Evolutionary conservation across 2,888 invertebrate species (phyloP), one percentile per base, ranked within the genome.

Genomic region (Amblyjoppa fuscipennis): DNA sequence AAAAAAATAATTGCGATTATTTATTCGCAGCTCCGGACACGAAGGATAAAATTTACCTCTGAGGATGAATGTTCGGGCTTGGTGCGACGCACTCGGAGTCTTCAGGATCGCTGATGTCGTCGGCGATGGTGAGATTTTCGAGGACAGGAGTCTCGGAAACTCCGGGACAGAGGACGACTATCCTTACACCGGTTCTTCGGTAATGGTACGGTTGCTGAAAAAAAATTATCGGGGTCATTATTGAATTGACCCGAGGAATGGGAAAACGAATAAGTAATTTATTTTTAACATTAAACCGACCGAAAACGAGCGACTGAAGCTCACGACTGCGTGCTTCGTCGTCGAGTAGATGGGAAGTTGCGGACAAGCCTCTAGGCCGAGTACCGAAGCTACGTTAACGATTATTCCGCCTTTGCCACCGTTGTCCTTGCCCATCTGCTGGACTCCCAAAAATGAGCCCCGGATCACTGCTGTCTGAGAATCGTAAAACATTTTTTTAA

Each of bases 341-440:
- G 96, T 95, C 34, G 95, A 95, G 90, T 96, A 96, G n/a, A 95
- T 93, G 0, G 96, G 96, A 20, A 95, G 90, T 41, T 94, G 95
- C 38, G 95, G 95, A 56, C 95, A 93, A 0, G 95, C 93, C 88
- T 94, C 94, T 66, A 95, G 94, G 0, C 96, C 96, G 83, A 95
- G 95, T 31, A 96, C 95, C 0, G 96, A 96, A 0, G 96, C 95
- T 31, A 96, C 94, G 91, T 97, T 97, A n/a, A 97, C 94, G 69
- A 97, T 95, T 0, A 95, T 95, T 0, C 96, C 96, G 11, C 96
- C 96, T 53, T 91, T 90, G 0, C 95, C 95, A 5, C 95, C 94
- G 56, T 92, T 93, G 89, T 95, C 94, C 77, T 93, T 94, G 45
- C 94, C 93, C 92, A 95, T 93, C 88, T 94, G 94, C 85, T 95